Percentiles rank a stretch among this genome's conserved stretches.
Evolutionary conservation across 2,888 invertebrate genomes (phyloP).

Genomic region (Pammene fasciana): DNA sequence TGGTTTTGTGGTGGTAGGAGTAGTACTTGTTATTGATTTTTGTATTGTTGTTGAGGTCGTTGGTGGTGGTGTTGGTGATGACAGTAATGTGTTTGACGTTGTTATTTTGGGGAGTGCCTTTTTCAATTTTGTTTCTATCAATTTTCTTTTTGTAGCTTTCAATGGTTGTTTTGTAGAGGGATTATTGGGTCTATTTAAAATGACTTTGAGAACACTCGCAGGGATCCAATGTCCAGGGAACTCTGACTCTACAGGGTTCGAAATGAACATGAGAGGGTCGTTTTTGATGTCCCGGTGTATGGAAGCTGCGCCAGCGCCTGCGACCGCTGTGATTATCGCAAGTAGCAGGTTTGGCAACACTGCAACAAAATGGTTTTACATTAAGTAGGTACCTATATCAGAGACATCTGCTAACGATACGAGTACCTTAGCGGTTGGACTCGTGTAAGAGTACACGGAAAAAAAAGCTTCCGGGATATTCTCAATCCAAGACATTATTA

Average conservation of each 20-base stretch:
- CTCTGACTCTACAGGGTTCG: constrained; percentile 61
- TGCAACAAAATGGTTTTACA: constrained; percentile 29
- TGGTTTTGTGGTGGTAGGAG: neutral
- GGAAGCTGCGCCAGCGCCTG: constrained; percentile 28
- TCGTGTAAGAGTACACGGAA: too few species aligned
- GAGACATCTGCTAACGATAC: too few species aligned
- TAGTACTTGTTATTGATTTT: too few species aligned
- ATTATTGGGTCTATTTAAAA: constrained; percentile 43
- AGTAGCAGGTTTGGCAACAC: constrained; percentile 18
- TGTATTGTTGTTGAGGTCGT: too few species aligned
- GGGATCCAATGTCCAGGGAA: constrained; percentile 67
- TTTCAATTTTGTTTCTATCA: neutral
- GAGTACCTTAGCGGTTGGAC: too few species aligned
- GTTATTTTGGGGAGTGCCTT: neutral
- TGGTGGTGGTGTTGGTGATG: too few species aligned
- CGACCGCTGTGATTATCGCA: neutral
- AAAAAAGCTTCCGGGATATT: too few species aligned
- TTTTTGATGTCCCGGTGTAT: constrained; percentile 46
- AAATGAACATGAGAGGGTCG: constrained; percentile 59
- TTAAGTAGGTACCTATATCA: too few species aligned
- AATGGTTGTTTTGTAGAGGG: constrained; percentile 26
- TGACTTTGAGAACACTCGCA: constrained; percentile 55
- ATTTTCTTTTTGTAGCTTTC: constrained; percentile 3
- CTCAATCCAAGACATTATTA: too few species aligned
- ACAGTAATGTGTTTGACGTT: constrained; percentile 3